Conservation (phyloP, 2,797 vertebrate genomes). For the Neosilurus hyrtlii region DNA sequence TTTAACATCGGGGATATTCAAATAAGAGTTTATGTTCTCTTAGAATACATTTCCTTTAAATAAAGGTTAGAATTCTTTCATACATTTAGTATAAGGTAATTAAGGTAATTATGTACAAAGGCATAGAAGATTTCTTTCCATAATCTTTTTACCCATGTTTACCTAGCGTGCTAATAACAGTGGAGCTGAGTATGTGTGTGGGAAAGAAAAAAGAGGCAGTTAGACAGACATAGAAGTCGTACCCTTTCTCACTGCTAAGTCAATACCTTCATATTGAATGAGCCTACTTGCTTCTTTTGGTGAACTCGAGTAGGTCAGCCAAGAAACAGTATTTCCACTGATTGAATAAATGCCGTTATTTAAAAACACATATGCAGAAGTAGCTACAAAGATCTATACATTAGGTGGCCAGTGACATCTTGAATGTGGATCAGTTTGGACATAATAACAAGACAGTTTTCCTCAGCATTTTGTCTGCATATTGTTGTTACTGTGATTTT, state of each 20-base stretch:
- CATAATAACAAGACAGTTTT: not conserved
- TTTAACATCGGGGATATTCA: not conserved
- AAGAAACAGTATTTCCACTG: not conserved
- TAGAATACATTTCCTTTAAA: not conserved
- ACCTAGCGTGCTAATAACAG: not conserved
- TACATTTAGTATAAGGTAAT: not conserved
- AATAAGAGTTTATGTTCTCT: not conserved
- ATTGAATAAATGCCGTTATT: not conserved
- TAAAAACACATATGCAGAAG: not conserved
- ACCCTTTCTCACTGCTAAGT: conserved; percentile 29
- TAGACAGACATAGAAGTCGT: not conserved
- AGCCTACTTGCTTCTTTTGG: conserved; percentile 3
- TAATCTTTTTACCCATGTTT: not conserved
- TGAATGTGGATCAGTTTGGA: not conserved
- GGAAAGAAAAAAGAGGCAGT: not conserved
- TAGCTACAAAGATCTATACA: not conserved
- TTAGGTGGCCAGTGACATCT: not conserved
- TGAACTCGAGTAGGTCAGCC: not conserved
- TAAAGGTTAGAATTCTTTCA: not conserved
- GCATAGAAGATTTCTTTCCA: not conserved
- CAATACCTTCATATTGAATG: conserved; percentile 38
- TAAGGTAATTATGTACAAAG: not conserved
- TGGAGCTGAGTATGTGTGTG: not conserved
- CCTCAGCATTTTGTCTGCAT: no score
- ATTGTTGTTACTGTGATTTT: no score